phyloP scores from a whole-genome alignment of 2,113 vertebrate genomes.

The Phodopus roborovskii region DNA sequence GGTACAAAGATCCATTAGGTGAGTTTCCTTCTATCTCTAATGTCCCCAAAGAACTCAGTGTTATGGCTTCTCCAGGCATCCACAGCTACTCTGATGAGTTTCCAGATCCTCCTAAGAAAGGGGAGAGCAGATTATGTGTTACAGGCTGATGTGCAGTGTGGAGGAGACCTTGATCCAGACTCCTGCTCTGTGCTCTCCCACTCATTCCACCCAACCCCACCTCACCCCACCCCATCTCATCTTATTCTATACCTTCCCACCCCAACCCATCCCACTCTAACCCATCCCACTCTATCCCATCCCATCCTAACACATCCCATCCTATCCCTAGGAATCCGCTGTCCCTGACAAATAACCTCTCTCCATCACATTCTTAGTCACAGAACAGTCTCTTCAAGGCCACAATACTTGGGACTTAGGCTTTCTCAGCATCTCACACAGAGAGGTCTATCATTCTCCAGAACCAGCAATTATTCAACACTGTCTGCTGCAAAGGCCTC shows the following conservation, averaged over 20 bases:
- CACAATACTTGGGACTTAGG: background rate
- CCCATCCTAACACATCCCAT: fast-evolving
- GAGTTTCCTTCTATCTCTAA: constrained; percentile 15
- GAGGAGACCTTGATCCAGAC: background rate
- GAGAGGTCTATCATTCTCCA: background rate
- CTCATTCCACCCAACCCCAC: background rate
- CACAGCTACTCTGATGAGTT: background rate
- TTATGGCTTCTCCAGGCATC: background rate
- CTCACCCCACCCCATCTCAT: background rate
- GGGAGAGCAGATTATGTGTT: background rate
- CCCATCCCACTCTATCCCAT: fast-evolving
- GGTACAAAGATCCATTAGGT: background rate
- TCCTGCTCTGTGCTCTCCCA: background rate
- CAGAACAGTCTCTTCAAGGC: background rate
- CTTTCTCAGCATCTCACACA: background rate
- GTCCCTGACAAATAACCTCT: background rate
- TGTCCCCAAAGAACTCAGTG: background rate
- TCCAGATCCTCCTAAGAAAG: constrained; percentile 5
- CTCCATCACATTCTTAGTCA: background rate
- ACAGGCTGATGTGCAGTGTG: background rate
- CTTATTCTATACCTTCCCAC: background rate
- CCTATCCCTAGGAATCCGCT: background rate
- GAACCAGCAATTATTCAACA: background rate
- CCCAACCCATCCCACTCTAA: background rate
- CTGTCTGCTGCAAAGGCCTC: background rate